phyloP scores from a whole-genome alignment of 2,797 vertebrate genomes.

The Ctenosaura bakeri region DNA sequence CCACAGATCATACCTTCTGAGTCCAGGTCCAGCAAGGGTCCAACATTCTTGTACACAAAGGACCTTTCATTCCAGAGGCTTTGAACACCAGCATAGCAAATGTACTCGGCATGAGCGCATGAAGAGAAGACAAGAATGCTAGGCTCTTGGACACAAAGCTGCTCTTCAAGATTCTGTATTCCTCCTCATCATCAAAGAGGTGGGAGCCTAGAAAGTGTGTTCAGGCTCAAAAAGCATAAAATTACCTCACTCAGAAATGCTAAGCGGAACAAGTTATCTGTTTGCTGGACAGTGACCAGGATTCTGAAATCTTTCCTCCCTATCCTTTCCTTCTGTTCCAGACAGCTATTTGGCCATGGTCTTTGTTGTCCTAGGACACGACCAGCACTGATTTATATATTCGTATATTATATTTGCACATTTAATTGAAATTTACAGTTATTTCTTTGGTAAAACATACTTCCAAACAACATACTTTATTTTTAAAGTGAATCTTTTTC shows the following conservation, averaged over 20 bases:
- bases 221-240: too few species aligned
- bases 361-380: background rate
- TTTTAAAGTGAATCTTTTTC: constrained; percentile 27
- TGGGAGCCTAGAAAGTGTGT: background rate
- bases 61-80: too few species aligned
- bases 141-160: background rate
- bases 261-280: background rate
- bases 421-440: background rate
- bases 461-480: constrained; percentile 4
- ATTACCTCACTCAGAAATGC: background rate
- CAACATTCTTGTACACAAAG: too few species aligned
- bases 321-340: background rate
- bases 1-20: too few species aligned
- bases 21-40: too few species aligned
- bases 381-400: too few species aligned
- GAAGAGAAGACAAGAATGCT: background rate
- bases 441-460: background rate
- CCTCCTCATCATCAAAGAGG: background rate
- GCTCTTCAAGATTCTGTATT: background rate
- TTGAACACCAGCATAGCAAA: background rate
- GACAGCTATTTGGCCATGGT: background rate
- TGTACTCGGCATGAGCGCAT: background rate
- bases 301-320: background rate
- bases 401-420: background rate
- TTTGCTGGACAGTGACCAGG: background rate